Evolutionary conservation across 2,888 invertebrate species (phyloP).

Genomic region (Dynastes tityus): DNA sequence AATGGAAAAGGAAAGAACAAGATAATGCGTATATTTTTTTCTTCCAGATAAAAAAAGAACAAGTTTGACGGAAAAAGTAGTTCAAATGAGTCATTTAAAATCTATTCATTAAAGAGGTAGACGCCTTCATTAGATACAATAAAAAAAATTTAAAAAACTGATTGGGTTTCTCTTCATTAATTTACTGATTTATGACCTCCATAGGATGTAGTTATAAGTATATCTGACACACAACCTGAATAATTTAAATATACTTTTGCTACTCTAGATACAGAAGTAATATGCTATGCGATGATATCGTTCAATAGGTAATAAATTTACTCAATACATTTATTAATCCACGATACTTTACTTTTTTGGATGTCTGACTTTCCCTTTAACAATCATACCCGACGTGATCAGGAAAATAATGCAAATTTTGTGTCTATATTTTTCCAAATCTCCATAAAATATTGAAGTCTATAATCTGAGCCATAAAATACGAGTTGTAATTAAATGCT

Average conservation of each 20-base stretch:
- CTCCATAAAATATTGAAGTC: neutral
- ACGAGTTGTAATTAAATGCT: neutral
- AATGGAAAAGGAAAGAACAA: neutral
- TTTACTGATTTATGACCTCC: slow-evolving; percentile 23
- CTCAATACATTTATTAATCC: too few relatives aligned
- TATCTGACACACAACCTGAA: neutral
- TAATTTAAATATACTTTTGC: slow-evolving; percentile 2
- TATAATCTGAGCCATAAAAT: neutral
- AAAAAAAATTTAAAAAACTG: neutral
- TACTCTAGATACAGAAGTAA: neutral
- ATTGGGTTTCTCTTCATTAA: slow-evolving; percentile 35
- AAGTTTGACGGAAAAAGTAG: slow-evolving; percentile 23
- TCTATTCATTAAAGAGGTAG: neutral
- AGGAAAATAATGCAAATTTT: neutral
- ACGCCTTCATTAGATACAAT: slow-evolving; percentile 16
- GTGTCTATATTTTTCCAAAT: neutral
- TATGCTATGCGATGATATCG: neutral
- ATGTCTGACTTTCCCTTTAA: neutral
- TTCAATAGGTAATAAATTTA: neutral
- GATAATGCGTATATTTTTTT: neutral
- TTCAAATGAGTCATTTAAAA: neutral
- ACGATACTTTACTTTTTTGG: neutral
- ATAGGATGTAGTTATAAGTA: neutral
- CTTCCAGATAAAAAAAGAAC: neutral
- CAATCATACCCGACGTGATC: neutral